Percentiles rank a stretch among this genome's conserved stretches.
Conservation (phyloP, 2,888 invertebrate species). For the Caenorhabditis sp. region DNA sequence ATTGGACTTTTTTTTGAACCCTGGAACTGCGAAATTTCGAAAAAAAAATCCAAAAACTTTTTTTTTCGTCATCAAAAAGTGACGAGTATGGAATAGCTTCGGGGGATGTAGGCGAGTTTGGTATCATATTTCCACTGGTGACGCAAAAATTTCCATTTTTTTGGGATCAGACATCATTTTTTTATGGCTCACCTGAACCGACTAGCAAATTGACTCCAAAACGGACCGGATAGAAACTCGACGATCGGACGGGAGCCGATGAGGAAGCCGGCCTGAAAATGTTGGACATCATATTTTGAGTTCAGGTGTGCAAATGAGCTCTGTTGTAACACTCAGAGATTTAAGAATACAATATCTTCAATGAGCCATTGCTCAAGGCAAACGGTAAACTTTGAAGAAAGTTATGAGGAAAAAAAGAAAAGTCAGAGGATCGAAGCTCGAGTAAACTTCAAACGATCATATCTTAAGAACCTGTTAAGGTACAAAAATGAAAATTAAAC, state of each 20-base stretch:
- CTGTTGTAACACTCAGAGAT: background rate
- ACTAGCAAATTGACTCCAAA: constrained; percentile 97
- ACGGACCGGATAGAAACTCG: constrained; percentile 96
- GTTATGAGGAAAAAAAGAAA: too few relatives aligned
- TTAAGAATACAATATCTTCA: too few relatives aligned
- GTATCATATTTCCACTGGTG: constrained; percentile 22
- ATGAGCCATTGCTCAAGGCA: too few relatives aligned
- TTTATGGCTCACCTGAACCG: constrained; percentile 85
- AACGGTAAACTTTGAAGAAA: too few relatives aligned
- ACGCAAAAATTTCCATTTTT: background rate
- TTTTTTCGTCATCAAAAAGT: constrained; percentile 10
- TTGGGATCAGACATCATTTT: constrained; percentile 40
- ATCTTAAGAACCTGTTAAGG: too few relatives aligned
- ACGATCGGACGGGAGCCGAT: constrained; percentile 97
- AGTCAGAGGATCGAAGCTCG: too few relatives aligned
- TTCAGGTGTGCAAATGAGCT: background rate
- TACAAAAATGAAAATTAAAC: too few relatives aligned
- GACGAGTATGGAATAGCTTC: constrained; percentile 8
- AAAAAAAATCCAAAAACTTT: too few relatives aligned
- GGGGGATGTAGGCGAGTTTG: background rate
- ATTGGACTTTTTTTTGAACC: background rate
- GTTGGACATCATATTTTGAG: background rate
- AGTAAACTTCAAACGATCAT: too few relatives aligned
- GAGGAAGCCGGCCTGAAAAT: constrained; percentile 83
- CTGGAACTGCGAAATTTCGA: too few relatives aligned